These are phyloP conservation scores for Entomobrya proxima DNA, from an alignment of 2,888 invertebrate genomes.

Conservation along the genomic window DNA sequence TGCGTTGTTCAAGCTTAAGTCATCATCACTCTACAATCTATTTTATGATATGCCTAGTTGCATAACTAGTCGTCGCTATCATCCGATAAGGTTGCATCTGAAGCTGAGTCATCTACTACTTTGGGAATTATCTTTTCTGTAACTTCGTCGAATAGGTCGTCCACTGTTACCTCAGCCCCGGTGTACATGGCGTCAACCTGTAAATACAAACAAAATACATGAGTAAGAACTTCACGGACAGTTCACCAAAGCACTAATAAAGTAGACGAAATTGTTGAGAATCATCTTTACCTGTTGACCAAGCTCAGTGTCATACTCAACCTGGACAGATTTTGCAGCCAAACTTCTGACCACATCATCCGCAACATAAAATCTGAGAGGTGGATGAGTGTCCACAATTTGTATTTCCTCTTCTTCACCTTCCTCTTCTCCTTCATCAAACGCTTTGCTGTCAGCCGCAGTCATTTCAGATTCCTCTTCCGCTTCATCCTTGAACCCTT, in stretches of 20 bases:
- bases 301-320: constrained; percentile 56
- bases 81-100: constrained; percentile 55
- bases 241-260: too few species aligned
- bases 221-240: too few species aligned
- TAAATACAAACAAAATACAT: background rate
- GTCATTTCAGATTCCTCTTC: constrained; percentile 8
- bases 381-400: background rate
- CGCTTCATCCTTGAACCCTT: background rate
- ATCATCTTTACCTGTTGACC: constrained; percentile 28
- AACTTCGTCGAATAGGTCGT: constrained; percentile 57
- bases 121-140: constrained; percentile 21
- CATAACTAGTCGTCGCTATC: constrained; percentile 47
- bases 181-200: constrained; percentile 34
- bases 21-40: background rate
- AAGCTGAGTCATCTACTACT: constrained; percentile 49
- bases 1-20: too few species aligned
- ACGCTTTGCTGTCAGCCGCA: background rate
- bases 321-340: constrained; percentile 66
- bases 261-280: background rate
- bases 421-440: constrained; percentile 14
- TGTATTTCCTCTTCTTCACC: constrained; percentile 34
- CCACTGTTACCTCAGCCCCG: constrained; percentile 37
- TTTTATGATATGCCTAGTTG: background rate
- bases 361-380: constrained; percentile 15
- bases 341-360: constrained; percentile 46